A percentile compares a stretch with the other conserved stretches of the same genome.
phyloP scores from a whole-genome alignment of 2,888 invertebrate genomes.

The Oligia fasciuncula region DNA sequence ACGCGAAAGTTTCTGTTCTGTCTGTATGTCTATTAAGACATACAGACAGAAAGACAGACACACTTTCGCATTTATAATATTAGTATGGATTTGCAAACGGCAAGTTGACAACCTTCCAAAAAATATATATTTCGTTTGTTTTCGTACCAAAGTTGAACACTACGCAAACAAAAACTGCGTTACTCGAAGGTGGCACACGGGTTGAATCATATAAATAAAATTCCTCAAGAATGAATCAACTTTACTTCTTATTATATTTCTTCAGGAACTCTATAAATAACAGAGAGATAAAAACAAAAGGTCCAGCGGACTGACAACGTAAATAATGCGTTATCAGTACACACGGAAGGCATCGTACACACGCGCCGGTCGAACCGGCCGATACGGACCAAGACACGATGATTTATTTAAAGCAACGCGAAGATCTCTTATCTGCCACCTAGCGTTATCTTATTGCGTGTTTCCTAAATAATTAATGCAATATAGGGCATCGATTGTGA shows the following conservation, averaged over 20 bases:
- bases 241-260: conserved; percentile 69
- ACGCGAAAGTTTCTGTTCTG: too few species aligned
- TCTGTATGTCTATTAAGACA: too few species aligned
- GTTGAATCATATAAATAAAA: conserved; percentile 69
- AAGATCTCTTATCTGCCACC: conserved; percentile 89
- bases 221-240: conserved; percentile 69
- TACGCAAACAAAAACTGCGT: conserved; percentile 68
- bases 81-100: conserved; percentile 67
- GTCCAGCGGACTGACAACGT: conserved; percentile 75
- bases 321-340: conserved; percentile 80
- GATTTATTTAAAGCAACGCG: conserved; percentile 86
- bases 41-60: too few species aligned
- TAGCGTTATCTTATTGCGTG: conserved; percentile 90
- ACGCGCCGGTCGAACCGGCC: conserved; percentile 64
- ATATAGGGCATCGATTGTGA: conserved; percentile 90
- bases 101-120: conserved; percentile 80
- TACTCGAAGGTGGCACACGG: conserved; percentile 65
- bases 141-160: conserved; percentile 65
- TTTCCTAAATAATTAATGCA: conserved; percentile 91
- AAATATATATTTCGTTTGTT: conserved; percentile 72
- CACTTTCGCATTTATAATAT: too few species aligned
- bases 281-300: conserved; percentile 72
- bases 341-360: conserved; percentile 67
- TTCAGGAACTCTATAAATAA: conserved; percentile 73
- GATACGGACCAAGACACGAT: conserved; percentile 75